Base-by-base conservation (phyloP, 2,797 vertebrate species). In the Staurois parvus region DNA sequence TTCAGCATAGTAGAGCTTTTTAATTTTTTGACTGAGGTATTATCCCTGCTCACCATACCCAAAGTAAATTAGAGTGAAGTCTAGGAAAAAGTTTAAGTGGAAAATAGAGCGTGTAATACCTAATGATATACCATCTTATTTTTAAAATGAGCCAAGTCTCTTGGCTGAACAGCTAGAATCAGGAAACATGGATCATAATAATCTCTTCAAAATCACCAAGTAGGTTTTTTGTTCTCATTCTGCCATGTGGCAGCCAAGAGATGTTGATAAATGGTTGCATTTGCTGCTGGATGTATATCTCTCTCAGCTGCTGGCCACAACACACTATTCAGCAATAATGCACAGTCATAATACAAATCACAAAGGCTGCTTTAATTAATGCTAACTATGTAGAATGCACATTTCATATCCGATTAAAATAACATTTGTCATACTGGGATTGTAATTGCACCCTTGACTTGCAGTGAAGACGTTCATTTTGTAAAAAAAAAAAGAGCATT, bases 381-480 rank as follows among this genome's bases (percentile, higher is more conserved):
- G 45, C 62, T 85, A 79, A 79, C 72, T 79, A 62, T 76, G 64
- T 76, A 81, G 72, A 81, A 81, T 76, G 78, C 45, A 81, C 42
- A 76, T 70, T 76, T 85, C 69, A 75, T 48, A 85, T 75, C 66
- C 52, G 59, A 81, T 81, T 85, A 79, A 79, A 80, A 85, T 68
- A 79, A 73, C 76, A 79, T 81, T 85, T 85, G 28, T 85, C 78
- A 85, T 32, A 85, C 72, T 81, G 34, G 32, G 67, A 76, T 85
- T 81, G 64, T 70, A 81, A 81, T 81, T 72, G 68, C 30, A 70
- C 72, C 34, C 62, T 76, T 67, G 34, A 62, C 48, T 70, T 56
- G 28, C 28, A 40, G 24, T 85, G 42, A 81, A 15, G 64, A 21
- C n/a, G 2, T 19, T 24, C 29, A 24, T 37, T 74, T 34, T 70